phyloP scores from a whole-genome alignment of 1,140 invertebrate genomes.

The Bombyx mori region ASM3026992v2 NC_085128.1:7283001-7283500 shows the following conservation, averaged over 20 bases:
- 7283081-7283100: too few relatives aligned
- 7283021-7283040: too few relatives aligned
- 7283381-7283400: conserved; percentile 20
- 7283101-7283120: not conserved
- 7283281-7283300: conserved; percentile 55
- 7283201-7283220: conserved; percentile 28
- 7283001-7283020: too few relatives aligned
- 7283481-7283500: not conserved
- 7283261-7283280: conserved; percentile 47
- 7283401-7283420: conserved; percentile 5
- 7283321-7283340: not conserved
- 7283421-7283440: conserved; percentile 5
- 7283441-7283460: not conserved
- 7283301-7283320: conserved; percentile 20
- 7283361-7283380: conserved; percentile 18
- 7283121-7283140: not conserved
- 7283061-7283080: too few relatives aligned
- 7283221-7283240: conserved; percentile 43
- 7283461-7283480: not conserved
- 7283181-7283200: conserved; percentile 32
- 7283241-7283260: conserved; percentile 46
- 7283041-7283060: too few relatives aligned
- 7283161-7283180: too few relatives aligned
- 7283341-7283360: conserved; percentile 7
- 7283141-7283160: not conserved